Base-by-base conservation (phyloP, 2,888 invertebrate genomes). In the Cataglyphis livida region DNA sequence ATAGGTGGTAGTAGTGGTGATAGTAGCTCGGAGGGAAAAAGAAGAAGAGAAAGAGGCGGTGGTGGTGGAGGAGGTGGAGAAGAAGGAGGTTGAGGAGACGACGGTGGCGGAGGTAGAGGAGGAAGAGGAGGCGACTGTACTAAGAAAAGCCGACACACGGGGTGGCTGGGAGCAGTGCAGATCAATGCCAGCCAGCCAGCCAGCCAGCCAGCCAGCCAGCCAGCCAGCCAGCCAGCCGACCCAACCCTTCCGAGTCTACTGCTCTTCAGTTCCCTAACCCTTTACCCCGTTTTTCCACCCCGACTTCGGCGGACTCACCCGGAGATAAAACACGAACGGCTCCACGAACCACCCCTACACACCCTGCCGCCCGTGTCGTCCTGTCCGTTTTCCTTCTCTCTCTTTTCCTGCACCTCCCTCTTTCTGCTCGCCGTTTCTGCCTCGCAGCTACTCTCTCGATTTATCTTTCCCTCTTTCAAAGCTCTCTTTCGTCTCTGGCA, bases 121-220 rank as follows among this genome's bases (percentile, higher is more conserved):
- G 25, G 25, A 76, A 71, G 88, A 82, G 82, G 87, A 88, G 86
- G 87, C 87, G 90, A 91, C 89, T 87, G 90, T 89, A 90, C 90
- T 88, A 91, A 92, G 92, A 90, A 91, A 91, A 92, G 92, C 89
- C 90, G 92, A 91, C 92, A 92, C 91, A 90, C 90, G 89, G 91
- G 91, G 86, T 90, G 88, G 90, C 87, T 86, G 85, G 86, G 86
- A 89, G 87, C 89, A 85, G 85, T 86, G 90, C 91, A 91, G 92
- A 93, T 93, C 93, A 92, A 92, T 92, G 92, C 86, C 88, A 84
- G 84, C 75, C 75, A 75, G 83, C 78, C 78, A 82, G 57, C 73
- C 74, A 81, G 90, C 89, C 81, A 85, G 81, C 84, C 84, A 88
- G 83, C 78, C 78, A 82, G 57, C 73, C 74, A 81, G 90, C 89